Evolutionary conservation across 2,113 vertebrate genomes (phyloP).

Genomic region (Miniopterus natalensis): DNA sequence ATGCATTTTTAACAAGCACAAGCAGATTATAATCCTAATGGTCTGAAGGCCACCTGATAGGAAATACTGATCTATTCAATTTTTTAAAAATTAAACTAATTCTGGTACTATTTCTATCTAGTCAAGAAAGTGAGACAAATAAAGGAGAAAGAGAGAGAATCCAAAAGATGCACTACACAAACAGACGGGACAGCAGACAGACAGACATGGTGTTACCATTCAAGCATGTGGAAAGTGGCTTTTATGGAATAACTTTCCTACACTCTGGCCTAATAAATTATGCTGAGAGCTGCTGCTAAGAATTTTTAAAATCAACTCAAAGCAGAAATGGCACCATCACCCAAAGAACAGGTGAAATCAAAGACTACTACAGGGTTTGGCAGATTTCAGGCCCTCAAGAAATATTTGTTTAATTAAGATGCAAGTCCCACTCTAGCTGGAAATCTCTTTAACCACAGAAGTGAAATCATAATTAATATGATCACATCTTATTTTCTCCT

Average conservation of each 20-base stretch:
- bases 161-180: not conserved
- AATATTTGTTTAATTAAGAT: conserved; percentile 40
- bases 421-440: not conserved
- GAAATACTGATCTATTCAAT: not conserved
- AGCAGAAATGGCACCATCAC: not conserved
- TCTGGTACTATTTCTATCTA: not conserved
- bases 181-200: not conserved
- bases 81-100: not conserved
- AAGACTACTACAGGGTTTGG: not conserved
- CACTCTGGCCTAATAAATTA: not conserved
- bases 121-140: not conserved
- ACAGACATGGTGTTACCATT: not conserved
- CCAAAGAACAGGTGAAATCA: conserved; percentile 5
- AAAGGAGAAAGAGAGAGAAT: not conserved
- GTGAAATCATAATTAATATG: conserved; percentile 40
- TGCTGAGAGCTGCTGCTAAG: not conserved
- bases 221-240: not conserved
- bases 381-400: not conserved
- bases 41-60: not conserved
- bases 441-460: conserved; percentile 50
- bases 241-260: not conserved
- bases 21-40: not conserved
- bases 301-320: not conserved
- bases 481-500: not conserved
- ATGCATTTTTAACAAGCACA: not conserved